Evolutionary conservation across 2,797 vertebrate genomes (phyloP).

Genomic region (Ptychadena robeensis): DNA sequence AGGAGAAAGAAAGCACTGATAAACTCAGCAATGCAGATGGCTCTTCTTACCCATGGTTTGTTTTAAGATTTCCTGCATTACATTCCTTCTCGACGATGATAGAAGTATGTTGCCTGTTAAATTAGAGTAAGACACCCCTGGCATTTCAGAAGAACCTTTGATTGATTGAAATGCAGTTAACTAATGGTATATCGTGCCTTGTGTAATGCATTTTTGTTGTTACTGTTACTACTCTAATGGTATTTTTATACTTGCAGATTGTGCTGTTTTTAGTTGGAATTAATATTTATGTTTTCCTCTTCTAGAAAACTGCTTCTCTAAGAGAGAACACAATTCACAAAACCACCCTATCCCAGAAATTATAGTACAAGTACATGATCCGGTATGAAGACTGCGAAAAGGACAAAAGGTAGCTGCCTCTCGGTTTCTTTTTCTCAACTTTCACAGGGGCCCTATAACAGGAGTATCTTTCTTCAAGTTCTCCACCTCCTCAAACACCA

Average conservation of each 20-base stretch:
- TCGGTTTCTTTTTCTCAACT: too few relatives aligned
- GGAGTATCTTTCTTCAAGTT: too few relatives aligned
- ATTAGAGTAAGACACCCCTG: too few relatives aligned
- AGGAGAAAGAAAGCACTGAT: too few relatives aligned
- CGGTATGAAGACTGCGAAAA: constrained; percentile 56
- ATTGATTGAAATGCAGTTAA: too few relatives aligned
- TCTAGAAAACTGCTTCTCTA: constrained; percentile 2
- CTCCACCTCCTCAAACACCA: too few relatives aligned
- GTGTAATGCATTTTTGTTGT: background rate
- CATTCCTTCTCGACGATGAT: background rate
- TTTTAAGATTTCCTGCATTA: background rate
- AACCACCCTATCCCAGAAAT: background rate
- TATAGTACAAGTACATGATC: constrained; percentile 6
- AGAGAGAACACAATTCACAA: background rate
- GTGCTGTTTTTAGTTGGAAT: background rate
- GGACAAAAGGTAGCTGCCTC: constrained; percentile 44
- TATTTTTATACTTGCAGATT: too few relatives aligned
- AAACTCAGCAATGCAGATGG: too few relatives aligned
- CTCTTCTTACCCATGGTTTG: background rate
- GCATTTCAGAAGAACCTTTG: too few relatives aligned
- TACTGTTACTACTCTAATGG: too few relatives aligned
- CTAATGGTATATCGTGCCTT: too few relatives aligned
- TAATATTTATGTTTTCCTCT: background rate
- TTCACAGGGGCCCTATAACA: too few relatives aligned
- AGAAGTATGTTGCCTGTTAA: background rate